Conservation (phyloP, 2,797 vertebrate genomes). For the Catharus ustulatus region DNA sequence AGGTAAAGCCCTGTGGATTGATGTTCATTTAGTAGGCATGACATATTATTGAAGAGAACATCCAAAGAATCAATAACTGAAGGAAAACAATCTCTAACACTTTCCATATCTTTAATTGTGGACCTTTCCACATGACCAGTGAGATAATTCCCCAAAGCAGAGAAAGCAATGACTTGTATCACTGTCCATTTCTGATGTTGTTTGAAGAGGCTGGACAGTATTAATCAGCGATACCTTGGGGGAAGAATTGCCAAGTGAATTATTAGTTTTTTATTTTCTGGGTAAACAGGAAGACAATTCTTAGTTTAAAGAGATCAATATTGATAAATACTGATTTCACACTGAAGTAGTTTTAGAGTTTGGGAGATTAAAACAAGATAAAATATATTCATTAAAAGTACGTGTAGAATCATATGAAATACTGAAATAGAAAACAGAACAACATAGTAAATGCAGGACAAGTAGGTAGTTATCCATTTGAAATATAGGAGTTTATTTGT, state of each 20-base stretch:
- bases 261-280: slow-evolving; percentile 10
- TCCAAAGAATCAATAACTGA: background rate
- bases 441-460: background rate
- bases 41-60: background rate
- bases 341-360: background rate
- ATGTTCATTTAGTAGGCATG: background rate
- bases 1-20: background rate
- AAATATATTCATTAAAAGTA: slow-evolving; percentile 7
- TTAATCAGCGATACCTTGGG: background rate
- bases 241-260: background rate
- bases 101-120: background rate
- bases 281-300: background rate
- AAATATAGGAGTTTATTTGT: background rate
- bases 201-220: background rate
- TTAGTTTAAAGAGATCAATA: slow-evolving; percentile 26
- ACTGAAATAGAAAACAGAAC: background rate
- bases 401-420: background rate
- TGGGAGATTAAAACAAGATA: background rate
- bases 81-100: background rate
- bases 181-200: background rate
- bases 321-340: slow-evolving; percentile 26
- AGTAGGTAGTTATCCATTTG: background rate
- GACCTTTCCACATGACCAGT: background rate
- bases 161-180: background rate
- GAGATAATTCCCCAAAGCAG: background rate